Base-by-base conservation (phyloP, 1,140 invertebrate genomes). In the Steinernema khuongi region DNA sequence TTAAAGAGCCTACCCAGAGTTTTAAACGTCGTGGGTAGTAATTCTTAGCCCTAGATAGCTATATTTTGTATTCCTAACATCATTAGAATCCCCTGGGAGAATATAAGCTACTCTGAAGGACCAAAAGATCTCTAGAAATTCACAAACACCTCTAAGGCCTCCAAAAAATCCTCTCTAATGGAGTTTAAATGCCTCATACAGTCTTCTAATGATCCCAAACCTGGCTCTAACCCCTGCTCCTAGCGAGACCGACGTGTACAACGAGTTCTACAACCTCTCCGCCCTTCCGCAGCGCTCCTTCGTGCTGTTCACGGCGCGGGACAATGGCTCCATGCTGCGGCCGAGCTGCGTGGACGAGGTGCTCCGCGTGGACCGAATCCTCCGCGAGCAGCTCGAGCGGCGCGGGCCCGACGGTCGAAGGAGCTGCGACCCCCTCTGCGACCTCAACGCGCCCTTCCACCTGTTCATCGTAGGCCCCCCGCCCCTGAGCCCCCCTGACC, bases 391-490 rank as follows among this genome's bases (percentile, higher is more conserved):
- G 67, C 33, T 80, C 17, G 68, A 79, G 71, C 29, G 70, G n/a
- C 72, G 71, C 30, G 36, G 67, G 30, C 17, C 22, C 33, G 76
- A 74, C 0, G 79, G 79, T 4, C 28, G 69, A 36, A 28, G 60
- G 28, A 70, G 50, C 22, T 82, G 81, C 74, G 74, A 83, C 68
- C 81, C 81, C 31, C 73, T 84, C 28, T 83, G 81, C 67, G 74
- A 77, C 60, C 66, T 83, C 26, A 83, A 83, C 43, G 60, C 31
- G 18, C 80, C 82, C 28, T 83, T 83, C 71, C 82, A 84, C 70
- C 32, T 80, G 31, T 76, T 83, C 29, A 68, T 75, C 70, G 82
- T 83, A 68, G 32, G 72, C 75, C 19, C 36, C 2, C 50, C 14
- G 26, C 50, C 26, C 11, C 18, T 67, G 18, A 31, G n/a, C 33